Conservation (phyloP, 2,888 invertebrate genomes). For the Polia nebulosa region DNA sequence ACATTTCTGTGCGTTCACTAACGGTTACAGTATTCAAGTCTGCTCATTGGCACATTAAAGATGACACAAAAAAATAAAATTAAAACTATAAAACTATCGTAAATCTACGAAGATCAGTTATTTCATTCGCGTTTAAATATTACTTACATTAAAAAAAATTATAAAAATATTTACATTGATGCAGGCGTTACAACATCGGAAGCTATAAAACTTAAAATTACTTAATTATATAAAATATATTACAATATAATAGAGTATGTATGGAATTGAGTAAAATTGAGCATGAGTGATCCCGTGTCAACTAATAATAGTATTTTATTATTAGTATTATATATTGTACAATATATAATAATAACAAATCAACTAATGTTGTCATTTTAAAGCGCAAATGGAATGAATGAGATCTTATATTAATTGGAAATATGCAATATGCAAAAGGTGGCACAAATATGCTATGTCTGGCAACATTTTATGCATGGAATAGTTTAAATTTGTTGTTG, state of each 20-base stretch:
- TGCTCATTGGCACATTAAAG: conserved; percentile 87
- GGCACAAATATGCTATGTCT: conserved; percentile 9
- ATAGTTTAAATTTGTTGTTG: conserved; percentile 13
- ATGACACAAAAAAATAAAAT: conserved; percentile 85
- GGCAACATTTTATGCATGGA: conserved; percentile 39
- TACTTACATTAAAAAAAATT: conserved; percentile 67
- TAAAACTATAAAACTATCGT: conserved; percentile 75
- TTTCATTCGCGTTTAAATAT: conserved; percentile 82
- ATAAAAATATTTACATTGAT: conserved; percentile 74
- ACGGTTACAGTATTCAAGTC: conserved; percentile 71
- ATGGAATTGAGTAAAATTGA: conserved; percentile 70
- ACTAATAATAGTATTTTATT: too few relatives aligned
- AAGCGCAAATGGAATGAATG: conserved; percentile 88
- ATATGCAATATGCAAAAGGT: conserved; percentile 37
- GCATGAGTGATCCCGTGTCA: conserved; percentile 77
- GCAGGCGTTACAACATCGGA: conserved; percentile 59
- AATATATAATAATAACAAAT: conserved; percentile 53
- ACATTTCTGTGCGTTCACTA: conserved; percentile 67
- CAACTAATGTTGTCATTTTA: conserved; percentile 71
- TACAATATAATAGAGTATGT: conserved; percentile 70
- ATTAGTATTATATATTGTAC: too few relatives aligned
- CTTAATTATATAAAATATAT: conserved; percentile 68
- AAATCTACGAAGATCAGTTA: conserved; percentile 87
- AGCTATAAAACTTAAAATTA: conserved; percentile 65
- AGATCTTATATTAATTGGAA: conserved; percentile 81